Conservation (phyloP, 2,888 invertebrate genomes). For the Tenthredo amoena region DNA sequence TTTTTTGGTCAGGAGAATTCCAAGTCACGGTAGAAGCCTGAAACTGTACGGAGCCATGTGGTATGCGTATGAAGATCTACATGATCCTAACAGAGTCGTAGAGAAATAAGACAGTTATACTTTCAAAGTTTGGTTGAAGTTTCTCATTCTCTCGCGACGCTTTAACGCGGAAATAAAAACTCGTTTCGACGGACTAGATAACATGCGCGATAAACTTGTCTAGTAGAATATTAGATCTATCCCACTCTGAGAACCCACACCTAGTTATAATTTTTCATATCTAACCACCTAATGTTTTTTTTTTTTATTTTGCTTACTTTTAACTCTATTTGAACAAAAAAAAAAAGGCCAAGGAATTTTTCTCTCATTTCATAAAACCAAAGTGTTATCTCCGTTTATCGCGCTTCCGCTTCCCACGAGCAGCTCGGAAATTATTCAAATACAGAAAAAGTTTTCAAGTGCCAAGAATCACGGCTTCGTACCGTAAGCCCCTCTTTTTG, state of each 20-base stretch:
- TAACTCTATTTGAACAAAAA: background rate
- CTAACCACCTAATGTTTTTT: background rate
- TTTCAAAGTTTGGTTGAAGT: conserved; percentile 1
- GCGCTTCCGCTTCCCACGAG: background rate
- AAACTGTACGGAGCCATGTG: background rate
- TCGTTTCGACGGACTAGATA: conserved; percentile 23
- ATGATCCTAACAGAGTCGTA: background rate
- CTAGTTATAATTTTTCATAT: background rate
- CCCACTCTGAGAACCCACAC: background rate
- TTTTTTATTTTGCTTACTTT: background rate
- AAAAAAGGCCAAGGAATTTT: background rate
- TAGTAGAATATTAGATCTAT: conserved; percentile 4
- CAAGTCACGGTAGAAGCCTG: background rate
- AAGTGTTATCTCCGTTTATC: conserved; percentile 2
- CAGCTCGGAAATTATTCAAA: background rate
- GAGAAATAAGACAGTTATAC: conserved; percentile 1
- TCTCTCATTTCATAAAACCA: background rate
- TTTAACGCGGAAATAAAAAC: conserved; percentile 17
- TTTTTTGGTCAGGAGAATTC: background rate
- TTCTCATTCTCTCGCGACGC: conserved; percentile 26
- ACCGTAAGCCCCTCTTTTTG: background rate
- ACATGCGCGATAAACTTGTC: conserved; percentile 10
- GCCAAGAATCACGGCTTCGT: background rate
- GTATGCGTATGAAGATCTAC: background rate
- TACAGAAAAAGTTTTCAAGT: background rate